These are phyloP conservation scores for Busseola fusca DNA, from an alignment of 2,888 invertebrate species.

Conservation along the genomic window DNA sequence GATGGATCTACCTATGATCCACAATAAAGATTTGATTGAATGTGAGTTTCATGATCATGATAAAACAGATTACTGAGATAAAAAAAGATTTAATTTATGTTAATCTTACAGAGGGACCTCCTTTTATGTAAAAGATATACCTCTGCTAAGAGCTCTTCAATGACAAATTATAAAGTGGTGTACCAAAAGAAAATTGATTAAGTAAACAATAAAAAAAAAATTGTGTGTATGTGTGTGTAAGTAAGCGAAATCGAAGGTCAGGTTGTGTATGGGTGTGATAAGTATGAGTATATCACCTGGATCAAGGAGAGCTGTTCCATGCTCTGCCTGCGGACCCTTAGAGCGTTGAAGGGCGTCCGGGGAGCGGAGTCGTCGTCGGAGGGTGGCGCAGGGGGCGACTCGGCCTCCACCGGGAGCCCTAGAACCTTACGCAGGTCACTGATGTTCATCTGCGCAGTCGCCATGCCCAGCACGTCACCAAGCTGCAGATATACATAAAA, in stretches of 20 bases:
- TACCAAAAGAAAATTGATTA: too few species aligned
- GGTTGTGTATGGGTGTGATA: neutral
- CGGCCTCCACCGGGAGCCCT: conserved; percentile 90
- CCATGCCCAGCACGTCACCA: conserved; percentile 96
- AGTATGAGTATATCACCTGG: conserved; percentile 88
- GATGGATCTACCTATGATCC: too few species aligned
- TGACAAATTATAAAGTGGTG: too few species aligned
- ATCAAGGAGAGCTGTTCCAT: conserved; percentile 99
- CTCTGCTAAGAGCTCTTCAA: too few species aligned
- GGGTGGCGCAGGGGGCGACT: conserved; percentile 68
- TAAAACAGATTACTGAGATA: too few species aligned
- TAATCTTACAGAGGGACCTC: too few species aligned
- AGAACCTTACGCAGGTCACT: conserved; percentile 95
- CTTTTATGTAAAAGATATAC: too few species aligned
- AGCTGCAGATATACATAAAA: conserved; percentile 84
- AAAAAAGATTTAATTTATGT: too few species aligned
- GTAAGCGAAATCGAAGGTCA: neutral
- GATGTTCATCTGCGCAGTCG: conserved; percentile 98
- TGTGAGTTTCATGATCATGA: too few species aligned
- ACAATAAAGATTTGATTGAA: too few species aligned
- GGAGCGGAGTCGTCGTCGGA: conserved; percentile 66
- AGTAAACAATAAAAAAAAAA: too few species aligned
- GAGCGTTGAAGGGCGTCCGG: conserved; percentile 81
- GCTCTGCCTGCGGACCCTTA: conserved; percentile 95
- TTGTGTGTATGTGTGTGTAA: too few species aligned